Conservation (phyloP, 2,797 vertebrate genomes). For the Sarcoramphus papa region DNA sequence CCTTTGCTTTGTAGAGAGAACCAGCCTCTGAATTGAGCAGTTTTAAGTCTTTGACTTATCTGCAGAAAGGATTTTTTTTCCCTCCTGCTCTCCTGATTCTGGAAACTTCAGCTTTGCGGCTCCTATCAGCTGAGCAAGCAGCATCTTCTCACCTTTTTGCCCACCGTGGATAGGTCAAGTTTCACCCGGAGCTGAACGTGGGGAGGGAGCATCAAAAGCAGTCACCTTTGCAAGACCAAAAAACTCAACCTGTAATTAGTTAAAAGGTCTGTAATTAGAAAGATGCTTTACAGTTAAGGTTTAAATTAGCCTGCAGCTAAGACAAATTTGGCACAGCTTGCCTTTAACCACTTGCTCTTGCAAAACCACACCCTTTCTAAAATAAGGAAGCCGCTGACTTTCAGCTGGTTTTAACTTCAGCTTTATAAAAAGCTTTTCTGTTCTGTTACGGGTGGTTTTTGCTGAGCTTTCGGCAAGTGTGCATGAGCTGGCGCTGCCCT, state of each 20-base stretch:
- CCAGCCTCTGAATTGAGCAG: neutral
- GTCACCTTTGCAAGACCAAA: neutral
- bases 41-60: neutral
- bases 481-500: rapidly evolving
- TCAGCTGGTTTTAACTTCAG: neutral
- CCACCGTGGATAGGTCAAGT: neutral
- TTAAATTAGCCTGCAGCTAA: neutral
- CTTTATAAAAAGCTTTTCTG: neutral
- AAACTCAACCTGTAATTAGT: neutral
- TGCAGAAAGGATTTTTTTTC: neutral
- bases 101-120: neutral
- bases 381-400: neutral
- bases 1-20: neutral
- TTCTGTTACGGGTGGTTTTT: neutral
- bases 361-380: neutral
- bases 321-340: neutral
- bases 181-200: rapidly evolving
- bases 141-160: neutral
- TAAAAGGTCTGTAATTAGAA: neutral
- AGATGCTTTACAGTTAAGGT: neutral
- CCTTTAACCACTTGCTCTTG: neutral
- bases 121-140: neutral
- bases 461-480: neutral
- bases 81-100: neutral
- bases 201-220: neutral